These are phyloP conservation scores for Pagrus major DNA, from an alignment of 2,113 vertebrate species.

Conservation along the genomic window DNA sequence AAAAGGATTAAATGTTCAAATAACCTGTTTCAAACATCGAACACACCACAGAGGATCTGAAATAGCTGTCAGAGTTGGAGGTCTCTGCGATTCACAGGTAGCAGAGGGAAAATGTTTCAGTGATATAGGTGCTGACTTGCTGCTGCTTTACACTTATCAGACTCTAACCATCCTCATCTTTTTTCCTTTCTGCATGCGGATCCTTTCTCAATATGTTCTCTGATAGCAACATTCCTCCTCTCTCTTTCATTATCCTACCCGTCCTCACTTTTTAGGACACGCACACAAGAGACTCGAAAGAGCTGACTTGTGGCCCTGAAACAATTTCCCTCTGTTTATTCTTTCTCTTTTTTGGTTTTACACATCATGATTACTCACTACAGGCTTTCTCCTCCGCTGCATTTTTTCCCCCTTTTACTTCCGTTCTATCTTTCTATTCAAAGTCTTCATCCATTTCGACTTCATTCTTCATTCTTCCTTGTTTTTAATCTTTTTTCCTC, in stretches of 20 bases:
- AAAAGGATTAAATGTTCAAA: neutral
- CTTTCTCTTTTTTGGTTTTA: conserved; percentile 25
- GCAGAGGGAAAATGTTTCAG: conserved; percentile 26
- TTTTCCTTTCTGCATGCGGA: conserved; percentile 5
- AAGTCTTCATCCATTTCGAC: conserved; percentile 72
- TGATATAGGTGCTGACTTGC: conserved; percentile 15
- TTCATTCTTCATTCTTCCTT: conserved; percentile 74
- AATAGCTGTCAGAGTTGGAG: neutral
- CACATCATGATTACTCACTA: conserved; percentile 61
- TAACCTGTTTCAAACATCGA: neutral
- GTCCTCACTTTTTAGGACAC: conserved; percentile 31
- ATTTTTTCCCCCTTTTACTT: conserved; percentile 39
- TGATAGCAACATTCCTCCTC: neutral
- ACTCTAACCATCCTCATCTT: conserved; percentile 22
- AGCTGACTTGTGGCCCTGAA: conserved; percentile 13
- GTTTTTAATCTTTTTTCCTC: conserved; percentile 77
- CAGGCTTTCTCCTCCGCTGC: conserved; percentile 22
- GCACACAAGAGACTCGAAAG: conserved; percentile 5
- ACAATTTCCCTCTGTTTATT: conserved; percentile 6
- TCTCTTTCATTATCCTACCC: conserved; percentile 30
- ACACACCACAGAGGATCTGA: neutral
- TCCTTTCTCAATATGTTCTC: conserved; percentile 29
- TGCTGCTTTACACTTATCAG: conserved; percentile 35
- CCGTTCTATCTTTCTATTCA: conserved; percentile 56
- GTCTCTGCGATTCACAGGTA: conserved; percentile 15